These are phyloP conservation scores for Panzeria rudis DNA, from an alignment of 2,888 invertebrate genomes.

Conservation along the genomic window DNA sequence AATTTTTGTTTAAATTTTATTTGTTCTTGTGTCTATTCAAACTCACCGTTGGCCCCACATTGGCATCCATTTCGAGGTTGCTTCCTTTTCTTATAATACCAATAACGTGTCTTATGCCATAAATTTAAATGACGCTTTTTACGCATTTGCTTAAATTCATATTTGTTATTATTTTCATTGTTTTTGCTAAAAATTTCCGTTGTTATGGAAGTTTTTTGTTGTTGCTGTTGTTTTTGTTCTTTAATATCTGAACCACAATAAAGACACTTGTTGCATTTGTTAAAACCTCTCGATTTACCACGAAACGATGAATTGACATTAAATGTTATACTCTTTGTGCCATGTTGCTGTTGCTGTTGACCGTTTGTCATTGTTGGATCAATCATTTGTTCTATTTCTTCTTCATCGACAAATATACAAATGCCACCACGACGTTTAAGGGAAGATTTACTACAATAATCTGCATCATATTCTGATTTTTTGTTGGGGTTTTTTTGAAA, in stretches of 20 bases:
- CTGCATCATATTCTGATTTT: constrained; percentile 74
- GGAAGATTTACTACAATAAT: constrained; percentile 82
- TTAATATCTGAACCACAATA: constrained; percentile 77
- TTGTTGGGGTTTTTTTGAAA: background rate
- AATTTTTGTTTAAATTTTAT: constrained; percentile 7
- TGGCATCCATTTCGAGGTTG: constrained; percentile 81
- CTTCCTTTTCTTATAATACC: constrained; percentile 80
- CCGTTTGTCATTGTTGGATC: constrained; percentile 78
- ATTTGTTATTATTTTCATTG: constrained; percentile 75
- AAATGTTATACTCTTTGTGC: constrained; percentile 70
- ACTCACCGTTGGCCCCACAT: constrained; percentile 84
- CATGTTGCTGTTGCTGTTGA: constrained; percentile 72
- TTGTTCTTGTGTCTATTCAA: constrained; percentile 64
- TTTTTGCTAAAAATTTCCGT: constrained; percentile 70
- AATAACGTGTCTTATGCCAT: constrained; percentile 80
- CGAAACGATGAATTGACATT: constrained; percentile 58
- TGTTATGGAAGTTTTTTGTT: constrained; percentile 46
- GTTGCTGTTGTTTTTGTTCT: constrained; percentile 44
- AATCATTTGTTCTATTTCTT: constrained; percentile 81
- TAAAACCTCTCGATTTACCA: constrained; percentile 74
- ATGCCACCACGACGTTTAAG: constrained; percentile 83
- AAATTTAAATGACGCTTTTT: constrained; percentile 75
- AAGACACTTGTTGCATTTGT: constrained; percentile 76
- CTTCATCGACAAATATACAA: constrained; percentile 84
- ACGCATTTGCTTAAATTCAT: constrained; percentile 69